These are phyloP conservation scores for Drosophila mimetica DNA, from an alignment of 2,888 invertebrate species.

Conservation along the genomic window DNA sequence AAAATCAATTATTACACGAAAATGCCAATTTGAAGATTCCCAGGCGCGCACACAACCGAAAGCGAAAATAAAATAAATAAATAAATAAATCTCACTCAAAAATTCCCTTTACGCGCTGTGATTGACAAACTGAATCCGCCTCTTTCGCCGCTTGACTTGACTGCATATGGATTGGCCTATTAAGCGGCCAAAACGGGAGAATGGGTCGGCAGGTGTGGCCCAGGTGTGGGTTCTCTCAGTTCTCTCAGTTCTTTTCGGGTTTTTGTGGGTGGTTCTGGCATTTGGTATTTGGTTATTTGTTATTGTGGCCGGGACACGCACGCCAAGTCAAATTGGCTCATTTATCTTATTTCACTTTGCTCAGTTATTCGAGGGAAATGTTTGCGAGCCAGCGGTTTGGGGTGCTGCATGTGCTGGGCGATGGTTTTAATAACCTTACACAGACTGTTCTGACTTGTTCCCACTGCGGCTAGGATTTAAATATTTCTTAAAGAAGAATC, in stretches of 20 bases:
- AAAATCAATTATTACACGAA: constrained; percentile 35
- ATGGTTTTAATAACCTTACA: neutral
- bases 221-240: constrained; percentile 7
- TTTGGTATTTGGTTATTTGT: constrained; percentile 16
- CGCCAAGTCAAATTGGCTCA: constrained; percentile 63
- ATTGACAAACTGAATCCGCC: constrained; percentile 38
- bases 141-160: constrained; percentile 23
- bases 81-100: constrained; percentile 20
- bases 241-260: constrained; percentile 1
- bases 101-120: constrained; percentile 22
- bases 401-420: neutral
- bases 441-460: neutral
- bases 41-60: neutral
- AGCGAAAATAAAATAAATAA: neutral
- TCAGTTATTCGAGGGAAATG: constrained; percentile 25
- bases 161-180: constrained; percentile 35
- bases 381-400: constrained; percentile 14
- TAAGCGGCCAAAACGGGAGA: constrained; percentile 17
- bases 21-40: constrained; percentile 28
- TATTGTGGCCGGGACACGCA: constrained; percentile 19
- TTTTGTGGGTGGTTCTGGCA: neutral
- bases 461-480: neutral
- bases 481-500: neutral
- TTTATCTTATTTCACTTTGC: constrained; percentile 70
- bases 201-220: neutral